Evolutionary conservation across 1,140 invertebrate genomes (phyloP), one percentile per base, ranked within the genome.

Genomic region (Tribolium madens): DNA sequence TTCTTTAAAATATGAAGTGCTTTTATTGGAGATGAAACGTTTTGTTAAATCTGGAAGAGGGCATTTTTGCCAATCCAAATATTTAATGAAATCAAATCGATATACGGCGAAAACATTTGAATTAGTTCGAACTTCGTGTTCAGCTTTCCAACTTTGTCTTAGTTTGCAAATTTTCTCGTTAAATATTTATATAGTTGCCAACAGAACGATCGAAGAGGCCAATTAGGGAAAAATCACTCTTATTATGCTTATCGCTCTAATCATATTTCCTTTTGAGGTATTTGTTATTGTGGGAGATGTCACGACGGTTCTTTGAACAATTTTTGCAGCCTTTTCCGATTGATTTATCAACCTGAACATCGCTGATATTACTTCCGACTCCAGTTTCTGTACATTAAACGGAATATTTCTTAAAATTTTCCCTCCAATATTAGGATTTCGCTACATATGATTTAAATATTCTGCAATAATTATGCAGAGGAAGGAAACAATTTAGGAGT

Each of bases 1-100:
- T 64, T 64, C 57, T 10, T 18, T 57, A 57, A 57, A 57, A 57
- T 17, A 21, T 21, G 15, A 64, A n/a, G 57, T 18, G 57, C 21
- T 5, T 64, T 64, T 57, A 57, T 57, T 9, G 18, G 17, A 21
- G 52, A n/a, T 57, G 17, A 57, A 57, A 57, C 52, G 17, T 14
- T 57, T 57, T 6, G 52, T 57, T 57, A 57, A 21, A 21, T 57
- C 10, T 57, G 10, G 52, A 18, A 57, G 17, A 17, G 47, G 17
- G 52, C 52, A 52, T 14, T 52, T 52, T 52, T 52, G 50, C 50
- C 53, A 60, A 26, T 60, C 53, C 53, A 64, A 64, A 64, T 64
- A 64, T 64, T 64, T 64, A 64, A 64, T 64, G 57, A 64, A 64
- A 64, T 64, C 57, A 64, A 64, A 64, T 64, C 57, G 57, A 64